Percentiles rank a stretch among this genome's conserved stretches.
These are phyloP conservation scores for Microtus richardsoni DNA, from an alignment of 2,113 vertebrate species.

Conservation along the genomic window DNA sequence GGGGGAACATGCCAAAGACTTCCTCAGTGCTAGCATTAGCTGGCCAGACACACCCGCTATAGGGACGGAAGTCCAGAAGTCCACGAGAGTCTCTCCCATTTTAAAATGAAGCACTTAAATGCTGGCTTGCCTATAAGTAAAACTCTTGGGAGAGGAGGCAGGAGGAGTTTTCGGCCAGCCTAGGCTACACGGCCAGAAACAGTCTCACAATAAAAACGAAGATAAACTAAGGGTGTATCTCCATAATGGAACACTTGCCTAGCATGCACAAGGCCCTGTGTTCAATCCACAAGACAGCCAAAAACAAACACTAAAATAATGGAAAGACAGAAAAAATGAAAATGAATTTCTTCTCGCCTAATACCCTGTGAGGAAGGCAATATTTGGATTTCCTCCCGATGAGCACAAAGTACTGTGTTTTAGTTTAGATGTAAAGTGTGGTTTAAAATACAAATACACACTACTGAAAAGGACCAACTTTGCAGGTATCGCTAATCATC, in stretches of 20 bases:
- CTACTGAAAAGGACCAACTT: conserved; percentile 32
- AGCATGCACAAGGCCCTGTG: too few relatives aligned
- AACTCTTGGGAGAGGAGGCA: neutral
- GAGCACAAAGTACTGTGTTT: neutral
- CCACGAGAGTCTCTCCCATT: neutral
- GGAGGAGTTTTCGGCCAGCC: neutral
- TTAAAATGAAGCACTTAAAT: neutral
- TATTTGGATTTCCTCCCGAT: neutral
- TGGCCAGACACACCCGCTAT: neutral
- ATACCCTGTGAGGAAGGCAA: conserved; percentile 17
- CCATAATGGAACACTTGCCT: neutral
- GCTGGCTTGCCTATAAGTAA: neutral
- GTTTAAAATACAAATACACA: neutral
- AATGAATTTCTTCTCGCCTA: neutral
- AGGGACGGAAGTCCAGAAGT: neutral
- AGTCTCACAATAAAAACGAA: neutral
- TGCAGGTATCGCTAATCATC: neutral
- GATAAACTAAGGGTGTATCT: neutral
- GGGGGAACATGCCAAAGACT: neutral
- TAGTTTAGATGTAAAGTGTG: neutral
- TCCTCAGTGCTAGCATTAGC: neutral
- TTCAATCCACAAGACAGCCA: neutral
- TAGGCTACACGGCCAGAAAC: neutral
- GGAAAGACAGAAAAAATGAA: neutral
- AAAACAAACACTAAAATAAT: neutral